Evolutionary conservation across 2,888 invertebrate species (phyloP).

Genomic region (Norana najaformis): DNA sequence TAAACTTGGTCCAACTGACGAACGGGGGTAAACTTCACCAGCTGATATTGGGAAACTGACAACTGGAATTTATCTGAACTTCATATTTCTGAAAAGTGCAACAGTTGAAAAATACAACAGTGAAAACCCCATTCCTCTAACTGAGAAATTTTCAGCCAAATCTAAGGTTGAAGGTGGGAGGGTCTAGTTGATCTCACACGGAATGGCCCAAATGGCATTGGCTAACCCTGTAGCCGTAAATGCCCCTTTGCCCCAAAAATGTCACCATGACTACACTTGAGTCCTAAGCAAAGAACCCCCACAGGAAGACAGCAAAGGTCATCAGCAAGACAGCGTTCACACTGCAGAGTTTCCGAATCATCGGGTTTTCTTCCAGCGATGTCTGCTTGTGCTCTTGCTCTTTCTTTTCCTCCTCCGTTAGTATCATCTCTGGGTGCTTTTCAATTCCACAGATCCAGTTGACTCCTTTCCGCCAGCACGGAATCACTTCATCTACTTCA

Average conservation of each 20-base stretch:
- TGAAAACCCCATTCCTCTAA: no score
- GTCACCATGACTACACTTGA: no score
- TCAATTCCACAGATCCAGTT: constrained; percentile 63
- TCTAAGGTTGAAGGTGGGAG: no score
- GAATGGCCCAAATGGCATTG: no score
- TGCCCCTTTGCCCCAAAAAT: neutral
- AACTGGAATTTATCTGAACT: no score
- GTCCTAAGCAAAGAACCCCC: constrained; percentile 55
- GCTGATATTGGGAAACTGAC: no score
- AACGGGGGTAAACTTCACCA: no score
- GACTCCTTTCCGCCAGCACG: constrained; percentile 54
- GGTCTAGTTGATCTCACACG: no score
- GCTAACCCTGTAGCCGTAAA: neutral
- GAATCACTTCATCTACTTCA: constrained; percentile 44
- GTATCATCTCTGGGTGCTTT: constrained; percentile 48
- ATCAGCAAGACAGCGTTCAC: constrained; percentile 59
- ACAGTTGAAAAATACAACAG: no score
- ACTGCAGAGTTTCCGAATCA: constrained; percentile 56
- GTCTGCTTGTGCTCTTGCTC: constrained; percentile 50
- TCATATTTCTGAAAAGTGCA: no score
- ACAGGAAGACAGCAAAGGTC: constrained; percentile 57
- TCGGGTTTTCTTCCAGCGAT: constrained; percentile 59
- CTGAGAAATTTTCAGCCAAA: no score
- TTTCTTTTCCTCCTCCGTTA: constrained; percentile 52
- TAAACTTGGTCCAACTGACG: no score